Evolutionary conservation across 1,140 invertebrate species (phyloP).

Genomic region (Akabosia matsudoensis): DNA sequence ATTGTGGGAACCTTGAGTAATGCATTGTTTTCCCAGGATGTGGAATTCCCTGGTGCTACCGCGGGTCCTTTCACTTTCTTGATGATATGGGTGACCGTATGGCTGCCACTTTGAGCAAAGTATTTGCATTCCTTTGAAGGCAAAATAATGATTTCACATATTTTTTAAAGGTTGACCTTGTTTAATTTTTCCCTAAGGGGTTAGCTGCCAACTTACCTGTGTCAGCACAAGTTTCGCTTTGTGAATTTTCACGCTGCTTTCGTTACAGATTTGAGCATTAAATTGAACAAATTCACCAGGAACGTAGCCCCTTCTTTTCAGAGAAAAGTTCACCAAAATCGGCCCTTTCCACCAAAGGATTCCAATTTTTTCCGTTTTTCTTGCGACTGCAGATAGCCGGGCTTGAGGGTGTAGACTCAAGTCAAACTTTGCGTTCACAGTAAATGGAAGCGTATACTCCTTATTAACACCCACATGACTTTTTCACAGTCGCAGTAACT

Average conservation of each 20-base stretch:
- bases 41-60: not conserved
- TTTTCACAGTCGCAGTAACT: conserved; percentile 74
- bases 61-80: conserved; percentile 19
- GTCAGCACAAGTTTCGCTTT: conserved; percentile 18
- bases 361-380: conserved; percentile 7
- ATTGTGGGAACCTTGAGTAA: conserved; percentile 10
- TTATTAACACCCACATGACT: conserved; percentile 85
- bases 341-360: conserved; percentile 17
- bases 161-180: no score
- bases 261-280: conserved; percentile 20
- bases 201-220: conserved; percentile 12
- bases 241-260: conserved; percentile 6
- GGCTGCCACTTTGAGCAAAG: conserved; percentile 1
- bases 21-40: not conserved
- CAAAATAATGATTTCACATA: not conserved
- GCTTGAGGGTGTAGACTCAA: conserved; percentile 68
- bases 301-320: conserved; percentile 3
- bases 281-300: conserved; percentile 20
- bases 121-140: not conserved
- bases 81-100: conserved; percentile 8
- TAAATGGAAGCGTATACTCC: conserved; percentile 77
- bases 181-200: no score
- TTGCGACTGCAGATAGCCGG: not conserved
- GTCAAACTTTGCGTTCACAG: conserved; percentile 78
- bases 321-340: not conserved